A percentile compares a stretch with the other conserved stretches of the same genome.
phyloP scores from a whole-genome alignment of 2,797 vertebrate genomes.

The Diceros bicornis region DNA sequence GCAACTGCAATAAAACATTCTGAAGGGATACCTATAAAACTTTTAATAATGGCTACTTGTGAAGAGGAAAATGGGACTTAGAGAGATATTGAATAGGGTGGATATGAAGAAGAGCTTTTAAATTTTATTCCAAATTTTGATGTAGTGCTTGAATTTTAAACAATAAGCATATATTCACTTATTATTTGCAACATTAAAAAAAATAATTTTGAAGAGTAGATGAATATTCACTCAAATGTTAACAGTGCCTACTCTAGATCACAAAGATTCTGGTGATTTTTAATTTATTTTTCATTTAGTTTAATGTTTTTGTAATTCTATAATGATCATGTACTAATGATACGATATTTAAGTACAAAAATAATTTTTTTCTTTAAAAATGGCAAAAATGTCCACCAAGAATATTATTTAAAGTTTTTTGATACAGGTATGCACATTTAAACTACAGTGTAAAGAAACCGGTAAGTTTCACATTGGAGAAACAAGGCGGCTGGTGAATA shows the following conservation, averaged over 20 bases:
- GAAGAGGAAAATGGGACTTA: background rate
- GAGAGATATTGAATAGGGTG: background rate
- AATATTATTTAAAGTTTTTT: background rate
- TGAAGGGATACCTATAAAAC: background rate
- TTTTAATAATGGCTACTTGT: background rate
- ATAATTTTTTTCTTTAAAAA: conserved; percentile 9
- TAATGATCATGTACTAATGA: background rate
- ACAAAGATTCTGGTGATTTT: background rate
- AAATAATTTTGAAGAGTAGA: background rate
- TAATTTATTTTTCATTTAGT: conserved; percentile 3
- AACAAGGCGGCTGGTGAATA: background rate
- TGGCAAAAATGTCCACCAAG: background rate
- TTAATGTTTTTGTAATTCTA: background rate
- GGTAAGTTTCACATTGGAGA: background rate
- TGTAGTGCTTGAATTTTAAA: background rate
- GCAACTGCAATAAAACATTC: background rate
- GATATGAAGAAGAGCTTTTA: background rate
- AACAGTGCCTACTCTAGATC: background rate
- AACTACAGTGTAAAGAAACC: conserved; percentile 1
- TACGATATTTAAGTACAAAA: background rate
- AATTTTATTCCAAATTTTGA: conserved; percentile 15
- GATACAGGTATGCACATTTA: background rate
- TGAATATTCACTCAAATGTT: background rate
- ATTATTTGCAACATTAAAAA: background rate
- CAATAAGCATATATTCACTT: background rate